Base-by-base conservation (phyloP, 1,140 invertebrate genomes). In the Holotrichia oblita region DNA sequence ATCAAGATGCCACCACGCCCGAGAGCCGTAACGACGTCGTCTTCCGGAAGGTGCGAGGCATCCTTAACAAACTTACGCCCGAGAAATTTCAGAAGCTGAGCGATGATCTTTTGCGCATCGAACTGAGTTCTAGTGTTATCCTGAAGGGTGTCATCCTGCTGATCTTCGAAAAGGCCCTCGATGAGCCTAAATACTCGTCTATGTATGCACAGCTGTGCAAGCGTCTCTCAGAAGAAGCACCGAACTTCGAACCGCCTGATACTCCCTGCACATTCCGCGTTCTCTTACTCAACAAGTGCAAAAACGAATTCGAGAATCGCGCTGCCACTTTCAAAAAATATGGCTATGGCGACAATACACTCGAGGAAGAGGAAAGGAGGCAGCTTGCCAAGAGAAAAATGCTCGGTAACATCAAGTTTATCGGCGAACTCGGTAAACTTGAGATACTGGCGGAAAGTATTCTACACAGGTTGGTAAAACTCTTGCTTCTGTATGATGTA, bases 101-200 rank as follows among this genome's bases (percentile, higher is more conserved):
- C 91, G 94, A 97, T 92, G 97, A 99, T 88, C 90, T 99, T 87
- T 93, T 99, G 85, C 94, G 94, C 89, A 93, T 98, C 87, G 97
- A 98, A 87, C 93, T 99, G 83, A 96, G 97, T 88, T 97, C 97
- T 79, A 92, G 94, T 89, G 92, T 93, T 87, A 95, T 99, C 90
- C 93, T 99, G 82, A 98, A 96, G 69, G 97, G 97, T 88, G 96
- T 99, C 85, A 99, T 99, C 90, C 89, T 92, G 74, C 90, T 98
- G 91, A 98, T 99, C 87, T 99, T 99, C 89, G 97, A 99, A 89
- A 99, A 99, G 92, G 97, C 98, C 86, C 93, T 99, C 88, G 97
- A 99, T 94, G 98, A 99, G 91, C 97, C 97, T 81, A 99, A 99
- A 91, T 99, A 99, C 92, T 99, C 97, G 94, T 98, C 96, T 93